Evolutionary conservation across 2,113 vertebrate genomes (phyloP), one percentile per base, ranked within the genome.

Genomic region (Balaenoptera acutorostrata): DNA sequence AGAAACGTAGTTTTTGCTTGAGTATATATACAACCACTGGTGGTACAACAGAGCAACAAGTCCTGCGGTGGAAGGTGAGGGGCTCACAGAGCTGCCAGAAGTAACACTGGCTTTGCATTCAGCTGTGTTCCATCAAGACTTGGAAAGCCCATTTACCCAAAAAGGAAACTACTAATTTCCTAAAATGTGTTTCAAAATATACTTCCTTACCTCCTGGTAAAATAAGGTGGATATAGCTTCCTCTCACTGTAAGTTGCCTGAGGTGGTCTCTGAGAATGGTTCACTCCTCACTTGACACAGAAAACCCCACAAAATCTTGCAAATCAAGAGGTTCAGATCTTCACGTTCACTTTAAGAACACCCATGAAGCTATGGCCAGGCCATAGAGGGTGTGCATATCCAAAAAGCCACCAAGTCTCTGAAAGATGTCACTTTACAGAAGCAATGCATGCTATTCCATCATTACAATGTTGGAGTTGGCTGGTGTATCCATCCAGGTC

Each of bases 161-260:
- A 66, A 25, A 94, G 21, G 55, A 85, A 82, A 25, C 33, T 72
- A 18, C 1, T 21, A 36, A 68, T 18, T 74, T 36, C 36, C 41
- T 82, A 74, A 94, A 82, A 29, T 49, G 23, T 63, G 2, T 52
- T 93, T 90, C 71, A 93, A 93, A 90, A 72, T 29, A 44, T 0
- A 59, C 9, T 89, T 90, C n/a, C 77, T 17, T 39, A 29, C 57
- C 72, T 90, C 84, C 46, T 68, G 31, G 21, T 2, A 84, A 92
- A 71, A 80, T 49, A 83, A 72, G 8, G 12, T 6, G 0, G 4
- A 49, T 9, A 63, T 6, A 61, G 89, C 27, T 49, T 29, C 17
- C 3, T 74, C 77, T 71, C 81, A 33, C 57, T 39, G 11, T 44
- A 27, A 31, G 14, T 74, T 33, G 44, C 18, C 18, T 88, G 31